Evolutionary conservation across 2,797 vertebrate genomes (phyloP).

Genomic region (Rhinatrema bivittatum): DNA sequence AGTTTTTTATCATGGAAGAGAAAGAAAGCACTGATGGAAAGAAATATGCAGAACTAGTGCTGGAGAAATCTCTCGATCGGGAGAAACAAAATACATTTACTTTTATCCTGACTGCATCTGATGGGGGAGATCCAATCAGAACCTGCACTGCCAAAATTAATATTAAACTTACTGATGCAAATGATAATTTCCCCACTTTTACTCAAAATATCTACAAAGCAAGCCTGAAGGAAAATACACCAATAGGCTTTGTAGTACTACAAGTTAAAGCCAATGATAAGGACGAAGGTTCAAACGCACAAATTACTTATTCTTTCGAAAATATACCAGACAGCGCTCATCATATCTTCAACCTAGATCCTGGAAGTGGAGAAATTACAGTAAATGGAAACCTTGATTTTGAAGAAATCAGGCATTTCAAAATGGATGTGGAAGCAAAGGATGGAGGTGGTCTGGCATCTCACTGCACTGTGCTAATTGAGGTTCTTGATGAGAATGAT

Average conservation of each 20-base stretch:
- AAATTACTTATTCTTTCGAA: constrained; percentile 15
- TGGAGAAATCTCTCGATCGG: constrained; percentile 43
- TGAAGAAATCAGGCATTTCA: constrained; percentile 21
- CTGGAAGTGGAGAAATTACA: constrained; percentile 5
- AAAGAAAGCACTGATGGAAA: constrained; percentile 34
- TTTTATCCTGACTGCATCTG: constrained; percentile 6
- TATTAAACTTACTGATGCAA: constrained; percentile 13
- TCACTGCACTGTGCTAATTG: constrained; percentile 3
- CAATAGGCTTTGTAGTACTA: not conserved
- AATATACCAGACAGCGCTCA: not conserved
- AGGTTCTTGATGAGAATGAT: constrained; percentile 25
- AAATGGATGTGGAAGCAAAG: constrained; percentile 37
- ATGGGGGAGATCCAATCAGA: constrained; percentile 1
- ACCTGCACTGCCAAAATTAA: constrained; percentile 13
- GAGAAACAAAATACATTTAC: constrained; percentile 17
- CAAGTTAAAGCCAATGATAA: not conserved
- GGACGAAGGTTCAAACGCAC: not conserved
- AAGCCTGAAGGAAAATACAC: constrained; percentile 8
- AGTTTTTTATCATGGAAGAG: constrained; percentile 45
- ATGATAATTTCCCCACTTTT: constrained; percentile 18
- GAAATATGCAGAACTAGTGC: constrained; percentile 47
- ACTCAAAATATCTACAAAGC: constrained; percentile 1
- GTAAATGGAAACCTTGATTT: constrained; percentile 25
- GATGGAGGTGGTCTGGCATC: constrained; percentile 32
- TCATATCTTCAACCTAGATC: constrained; percentile 6